Evolutionary conservation across 2,888 invertebrate genomes (phyloP).

Genomic region (Empis stercorea): DNA sequence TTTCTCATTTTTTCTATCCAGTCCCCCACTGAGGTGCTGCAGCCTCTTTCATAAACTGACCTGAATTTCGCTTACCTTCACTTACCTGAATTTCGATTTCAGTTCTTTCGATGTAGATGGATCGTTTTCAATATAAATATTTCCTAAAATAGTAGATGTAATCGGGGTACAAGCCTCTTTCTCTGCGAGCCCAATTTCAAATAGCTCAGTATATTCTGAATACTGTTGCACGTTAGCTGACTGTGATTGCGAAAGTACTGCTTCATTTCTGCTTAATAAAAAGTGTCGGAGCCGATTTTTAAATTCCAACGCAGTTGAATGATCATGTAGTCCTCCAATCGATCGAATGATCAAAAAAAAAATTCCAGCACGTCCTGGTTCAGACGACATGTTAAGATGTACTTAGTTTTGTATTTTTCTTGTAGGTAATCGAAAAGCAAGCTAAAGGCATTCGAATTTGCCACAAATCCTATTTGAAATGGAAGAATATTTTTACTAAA

Average conservation of each 20-base stretch:
- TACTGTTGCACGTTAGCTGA: too few relatives aligned
- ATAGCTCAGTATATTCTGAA: too few relatives aligned
- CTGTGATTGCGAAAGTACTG: not conserved
- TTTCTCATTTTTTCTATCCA: too few relatives aligned
- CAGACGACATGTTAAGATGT: not conserved
- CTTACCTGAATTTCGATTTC: too few relatives aligned
- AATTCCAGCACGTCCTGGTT: conserved; percentile 2
- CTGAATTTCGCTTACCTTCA: too few relatives aligned
- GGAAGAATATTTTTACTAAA: conserved; percentile 13
- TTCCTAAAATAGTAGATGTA: too few relatives aligned
- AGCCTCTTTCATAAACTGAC: too few relatives aligned
- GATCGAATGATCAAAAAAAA: conserved; percentile 2
- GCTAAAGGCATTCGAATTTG: conserved; percentile 10
- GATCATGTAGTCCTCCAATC: conserved; percentile 1
- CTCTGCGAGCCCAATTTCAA: too few relatives aligned
- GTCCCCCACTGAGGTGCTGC: too few relatives aligned
- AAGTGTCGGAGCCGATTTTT: conserved; percentile 2
- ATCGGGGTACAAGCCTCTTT: too few relatives aligned
- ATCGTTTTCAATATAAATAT: too few relatives aligned
- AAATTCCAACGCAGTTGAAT: conserved; percentile 2
- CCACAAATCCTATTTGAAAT: conserved; percentile 17
- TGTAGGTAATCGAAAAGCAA: not conserved
- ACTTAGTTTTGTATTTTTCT: not conserved
- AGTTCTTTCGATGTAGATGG: too few relatives aligned
- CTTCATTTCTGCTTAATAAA: not conserved